phyloP scores from a whole-genome alignment of 2,888 invertebrate genomes.

The Corbicula japonica region DNA sequence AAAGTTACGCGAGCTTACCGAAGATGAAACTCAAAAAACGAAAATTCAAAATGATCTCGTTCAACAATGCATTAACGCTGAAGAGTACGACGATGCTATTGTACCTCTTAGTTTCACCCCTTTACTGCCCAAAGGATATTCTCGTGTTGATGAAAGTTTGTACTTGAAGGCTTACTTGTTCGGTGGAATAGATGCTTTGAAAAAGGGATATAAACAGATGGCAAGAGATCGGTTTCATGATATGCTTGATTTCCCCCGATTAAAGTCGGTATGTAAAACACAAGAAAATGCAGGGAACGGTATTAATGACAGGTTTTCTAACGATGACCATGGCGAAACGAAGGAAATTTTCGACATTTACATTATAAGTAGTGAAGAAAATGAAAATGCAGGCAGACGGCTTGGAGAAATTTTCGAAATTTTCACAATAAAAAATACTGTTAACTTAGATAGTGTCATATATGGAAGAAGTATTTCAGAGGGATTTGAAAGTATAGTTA shows the following conservation, averaged over 20 bases:
- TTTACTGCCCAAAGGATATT: slow-evolving; percentile 27
- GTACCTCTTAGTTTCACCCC: slow-evolving; percentile 29
- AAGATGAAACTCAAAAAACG: slow-evolving; percentile 12
- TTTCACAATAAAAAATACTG: slow-evolving; percentile 19
- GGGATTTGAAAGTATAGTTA: slow-evolving; percentile 21
- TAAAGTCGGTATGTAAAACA: too few relatives aligned
- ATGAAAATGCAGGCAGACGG: background rate
- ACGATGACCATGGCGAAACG: background rate
- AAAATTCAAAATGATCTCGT: slow-evolving; percentile 23
- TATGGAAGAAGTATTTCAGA: slow-evolving; percentile 1
- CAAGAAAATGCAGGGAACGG: background rate
- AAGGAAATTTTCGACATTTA: slow-evolving; percentile 26
- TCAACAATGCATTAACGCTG: background rate
- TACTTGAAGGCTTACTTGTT: slow-evolving; percentile 33
- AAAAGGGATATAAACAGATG: slow-evolving; percentile 17
- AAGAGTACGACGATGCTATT: slow-evolving; percentile 41
- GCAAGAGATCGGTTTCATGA: slow-evolving; percentile 34
- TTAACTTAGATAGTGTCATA: slow-evolving; percentile 29
- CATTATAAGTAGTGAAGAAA: slow-evolving; percentile 27
- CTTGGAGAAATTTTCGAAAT: background rate
- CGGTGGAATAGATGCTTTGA: slow-evolving; percentile 37
- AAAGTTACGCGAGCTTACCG: slow-evolving; percentile 11
- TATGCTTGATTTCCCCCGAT: slow-evolving; percentile 31
- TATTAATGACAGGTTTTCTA: too few relatives aligned
- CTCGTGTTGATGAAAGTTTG: slow-evolving; percentile 13